phyloP scores from a whole-genome alignment of 2,797 vertebrate species.

The Helarctos malayanus region DNA sequence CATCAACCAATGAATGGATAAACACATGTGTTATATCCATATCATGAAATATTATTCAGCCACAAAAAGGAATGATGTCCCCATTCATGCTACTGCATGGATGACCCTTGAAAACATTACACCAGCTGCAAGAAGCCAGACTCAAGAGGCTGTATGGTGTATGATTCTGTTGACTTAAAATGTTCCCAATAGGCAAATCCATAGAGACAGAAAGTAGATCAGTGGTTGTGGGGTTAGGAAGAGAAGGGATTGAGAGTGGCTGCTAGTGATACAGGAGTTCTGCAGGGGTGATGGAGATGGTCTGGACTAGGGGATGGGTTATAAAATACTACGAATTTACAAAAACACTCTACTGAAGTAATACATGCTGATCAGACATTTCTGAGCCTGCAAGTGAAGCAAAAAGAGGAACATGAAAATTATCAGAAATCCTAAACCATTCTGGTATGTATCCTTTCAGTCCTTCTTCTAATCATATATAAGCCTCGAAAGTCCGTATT shows the following conservation, averaged over 20 bases:
- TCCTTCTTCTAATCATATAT: background rate
- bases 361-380: background rate
- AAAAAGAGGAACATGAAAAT: background rate
- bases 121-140: background rate
- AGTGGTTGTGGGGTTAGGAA: background rate
- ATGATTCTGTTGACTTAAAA: background rate
- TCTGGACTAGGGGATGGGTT: background rate
- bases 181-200: background rate
- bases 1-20: background rate
- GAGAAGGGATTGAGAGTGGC: background rate
- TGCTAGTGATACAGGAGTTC: background rate
- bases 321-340: background rate
- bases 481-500: background rate
- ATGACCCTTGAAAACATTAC: conserved; percentile 1
- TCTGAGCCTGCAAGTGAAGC: background rate
- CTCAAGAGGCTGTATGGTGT: background rate
- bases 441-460: background rate
- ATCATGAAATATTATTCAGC: background rate
- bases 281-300: background rate
- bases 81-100: background rate
- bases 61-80: background rate
- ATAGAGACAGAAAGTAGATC: background rate
- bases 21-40: background rate
- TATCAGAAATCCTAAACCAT: background rate
- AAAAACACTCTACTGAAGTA: background rate